Conservation (phyloP, 2,113 vertebrate genomes). For the Alouatta palliata region DNA sequence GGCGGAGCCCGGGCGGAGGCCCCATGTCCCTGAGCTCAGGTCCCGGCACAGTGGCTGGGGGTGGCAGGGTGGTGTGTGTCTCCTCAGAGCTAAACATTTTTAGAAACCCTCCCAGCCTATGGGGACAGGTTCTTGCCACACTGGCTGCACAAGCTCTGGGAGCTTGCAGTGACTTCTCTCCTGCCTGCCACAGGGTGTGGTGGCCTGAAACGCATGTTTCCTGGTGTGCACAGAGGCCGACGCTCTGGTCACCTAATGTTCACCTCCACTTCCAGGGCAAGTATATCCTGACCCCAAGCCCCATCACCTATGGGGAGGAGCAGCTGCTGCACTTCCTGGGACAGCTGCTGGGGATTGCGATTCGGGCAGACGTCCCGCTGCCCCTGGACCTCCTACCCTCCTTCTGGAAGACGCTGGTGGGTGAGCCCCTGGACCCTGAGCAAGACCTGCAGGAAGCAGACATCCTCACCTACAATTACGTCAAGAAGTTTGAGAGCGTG, state of each 20-base stretch:
- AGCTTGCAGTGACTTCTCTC: not conserved
- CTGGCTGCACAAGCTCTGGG: not conserved
- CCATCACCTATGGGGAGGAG: constrained; percentile 96
- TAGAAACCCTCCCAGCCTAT: not conserved
- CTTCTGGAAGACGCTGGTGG: constrained; percentile 97
- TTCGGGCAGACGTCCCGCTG: constrained; percentile 95
- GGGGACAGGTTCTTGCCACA: not conserved
- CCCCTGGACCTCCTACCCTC: constrained; percentile 95
- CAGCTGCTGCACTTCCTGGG: constrained; percentile 98
- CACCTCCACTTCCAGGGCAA: constrained; percentile 87
- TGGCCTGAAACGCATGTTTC: not conserved
- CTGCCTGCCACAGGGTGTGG: not conserved
- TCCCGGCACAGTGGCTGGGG: not conserved
- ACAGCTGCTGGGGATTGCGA: constrained; percentile 95
- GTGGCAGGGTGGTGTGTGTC: not conserved
- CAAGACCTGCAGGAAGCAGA: constrained; percentile 96
- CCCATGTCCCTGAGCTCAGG: rapidly evolving
- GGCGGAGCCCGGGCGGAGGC: not conserved
- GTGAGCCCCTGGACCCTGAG: constrained; percentile 91
- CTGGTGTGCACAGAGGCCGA: no score
- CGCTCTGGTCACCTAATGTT: rapidly evolving
- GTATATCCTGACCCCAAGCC: constrained; percentile 94
- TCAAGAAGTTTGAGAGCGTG: constrained; percentile 97
- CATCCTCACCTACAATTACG: constrained; percentile 95
- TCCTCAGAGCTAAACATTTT: not conserved